Conservation (phyloP, 2,888 invertebrate genomes). For the Luffia ferchaultella region DNA sequence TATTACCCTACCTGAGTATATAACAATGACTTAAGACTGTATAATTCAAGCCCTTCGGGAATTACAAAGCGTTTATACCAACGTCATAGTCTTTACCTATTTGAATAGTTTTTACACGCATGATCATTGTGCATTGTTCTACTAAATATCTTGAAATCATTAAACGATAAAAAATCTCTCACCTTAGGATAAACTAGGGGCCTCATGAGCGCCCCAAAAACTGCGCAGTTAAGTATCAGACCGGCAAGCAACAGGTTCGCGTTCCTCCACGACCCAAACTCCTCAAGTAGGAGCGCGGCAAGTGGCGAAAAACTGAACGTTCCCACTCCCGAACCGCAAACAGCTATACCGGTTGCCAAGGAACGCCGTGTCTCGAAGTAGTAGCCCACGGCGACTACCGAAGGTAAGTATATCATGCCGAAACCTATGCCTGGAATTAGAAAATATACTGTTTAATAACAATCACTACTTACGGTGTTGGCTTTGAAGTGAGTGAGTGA, state of each 20-base stretch:
- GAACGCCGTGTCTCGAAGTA: constrained; percentile 97
- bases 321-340: constrained; percentile 93
- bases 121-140: too few species aligned
- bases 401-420: constrained; percentile 93
- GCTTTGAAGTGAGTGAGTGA: too few species aligned
- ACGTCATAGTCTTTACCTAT: too few species aligned
- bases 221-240: constrained; percentile 88
- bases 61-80: too few species aligned
- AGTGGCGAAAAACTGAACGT: constrained; percentile 96
- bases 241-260: constrained; percentile 93
- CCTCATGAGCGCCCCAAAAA: constrained; percentile 86
- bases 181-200: constrained; percentile 80
- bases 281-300: constrained; percentile 78
- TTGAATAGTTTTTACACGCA: too few species aligned
- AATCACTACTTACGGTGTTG: too few species aligned
- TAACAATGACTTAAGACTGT: too few species aligned
- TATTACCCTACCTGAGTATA: too few species aligned
- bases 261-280: constrained; percentile 87
- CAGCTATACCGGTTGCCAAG: constrained; percentile 93
- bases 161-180: too few species aligned
- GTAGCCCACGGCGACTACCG: constrained; percentile 96
- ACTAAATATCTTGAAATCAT: too few species aligned
- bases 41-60: too few species aligned
- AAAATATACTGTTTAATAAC: not conserved
- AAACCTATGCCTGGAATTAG: constrained; percentile 82